A percentile compares a stretch with the other conserved stretches of the same genome.
phyloP scores from a whole-genome alignment of 2,888 invertebrate species.

The Pachliopta kotzebuea region DNA sequence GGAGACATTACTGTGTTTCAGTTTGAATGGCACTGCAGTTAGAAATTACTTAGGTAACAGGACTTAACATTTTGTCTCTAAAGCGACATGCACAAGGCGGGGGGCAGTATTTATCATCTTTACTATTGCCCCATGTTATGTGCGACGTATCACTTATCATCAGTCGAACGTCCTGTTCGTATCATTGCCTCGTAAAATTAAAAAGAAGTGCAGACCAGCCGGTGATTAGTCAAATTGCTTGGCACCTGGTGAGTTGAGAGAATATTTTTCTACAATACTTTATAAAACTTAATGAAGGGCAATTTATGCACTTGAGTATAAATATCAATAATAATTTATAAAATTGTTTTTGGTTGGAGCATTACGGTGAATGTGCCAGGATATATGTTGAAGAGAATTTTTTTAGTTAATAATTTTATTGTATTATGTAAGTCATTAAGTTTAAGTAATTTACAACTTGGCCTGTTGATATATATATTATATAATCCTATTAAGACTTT shows the following conservation, averaged over 20 bases:
- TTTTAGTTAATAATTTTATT: constrained; percentile 79
- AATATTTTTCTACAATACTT: constrained; percentile 80
- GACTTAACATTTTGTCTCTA: too few species aligned
- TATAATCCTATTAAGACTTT: constrained; percentile 80
- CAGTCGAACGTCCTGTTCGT: too few species aligned
- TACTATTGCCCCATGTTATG: too few species aligned
- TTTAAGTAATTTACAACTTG: constrained; percentile 81
- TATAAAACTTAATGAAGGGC: constrained; percentile 66
- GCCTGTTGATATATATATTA: constrained; percentile 78
- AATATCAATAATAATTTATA: constrained; percentile 58
- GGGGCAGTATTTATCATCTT: too few species aligned
- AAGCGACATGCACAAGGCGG: too few species aligned
- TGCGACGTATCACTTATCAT: too few species aligned
- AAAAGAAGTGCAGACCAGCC: constrained; percentile 34
- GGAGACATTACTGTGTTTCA: too few species aligned
- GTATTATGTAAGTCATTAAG: constrained; percentile 80
- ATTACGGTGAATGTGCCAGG: constrained; percentile 74
- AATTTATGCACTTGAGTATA: constrained; percentile 66
- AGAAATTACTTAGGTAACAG: too few species aligned
- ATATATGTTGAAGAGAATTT: constrained; percentile 75
- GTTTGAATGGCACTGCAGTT: too few species aligned
- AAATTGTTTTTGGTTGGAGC: constrained; percentile 71
- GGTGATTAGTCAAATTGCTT: constrained; percentile 63
- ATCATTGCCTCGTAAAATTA: constrained; percentile 7
- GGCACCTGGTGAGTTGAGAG: constrained; percentile 67